A percentile compares a stretch with the other conserved stretches of the same genome.
phyloP scores from a whole-genome alignment of 2,888 invertebrate species.

The Heliconius aoede region DNA sequence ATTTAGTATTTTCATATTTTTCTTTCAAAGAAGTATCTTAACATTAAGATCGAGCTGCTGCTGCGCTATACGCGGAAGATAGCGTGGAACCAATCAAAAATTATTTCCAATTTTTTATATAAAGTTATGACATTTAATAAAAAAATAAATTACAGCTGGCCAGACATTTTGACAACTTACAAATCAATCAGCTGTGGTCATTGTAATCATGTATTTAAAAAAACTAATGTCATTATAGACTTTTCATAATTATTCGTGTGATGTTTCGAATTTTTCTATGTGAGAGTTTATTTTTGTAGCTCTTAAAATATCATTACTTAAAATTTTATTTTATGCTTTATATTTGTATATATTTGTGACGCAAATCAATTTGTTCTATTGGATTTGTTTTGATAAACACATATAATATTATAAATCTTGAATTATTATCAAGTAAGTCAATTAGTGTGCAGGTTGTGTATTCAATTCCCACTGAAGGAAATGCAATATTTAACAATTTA shows the following conservation, averaged over 20 bases:
- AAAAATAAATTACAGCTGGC: background rate
- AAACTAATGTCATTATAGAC: slow-evolving; percentile 2
- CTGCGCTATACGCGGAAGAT: no score
- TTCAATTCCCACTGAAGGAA: no score
- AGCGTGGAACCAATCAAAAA: no score
- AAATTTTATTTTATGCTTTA: background rate
- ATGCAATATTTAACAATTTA: no score
- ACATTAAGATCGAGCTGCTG: no score
- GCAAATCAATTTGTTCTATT: background rate
- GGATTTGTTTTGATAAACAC: background rate
- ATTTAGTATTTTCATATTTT: no score
- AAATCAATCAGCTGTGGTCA: background rate
- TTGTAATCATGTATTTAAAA: background rate
- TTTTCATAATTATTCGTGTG: background rate
- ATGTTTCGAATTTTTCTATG: background rate
- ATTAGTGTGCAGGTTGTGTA: no score
- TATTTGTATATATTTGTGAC: background rate
- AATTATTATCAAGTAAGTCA: background rate
- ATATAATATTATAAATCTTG: background rate
- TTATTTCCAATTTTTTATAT: no score
- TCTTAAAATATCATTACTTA: background rate
- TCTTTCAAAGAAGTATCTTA: no score
- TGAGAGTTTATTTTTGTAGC: background rate
- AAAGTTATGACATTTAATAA: background rate
- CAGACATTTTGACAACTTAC: background rate